These are phyloP conservation scores for Trisateles emortualis DNA, from an alignment of 2,888 invertebrate genomes.

Conservation along the genomic window DNA sequence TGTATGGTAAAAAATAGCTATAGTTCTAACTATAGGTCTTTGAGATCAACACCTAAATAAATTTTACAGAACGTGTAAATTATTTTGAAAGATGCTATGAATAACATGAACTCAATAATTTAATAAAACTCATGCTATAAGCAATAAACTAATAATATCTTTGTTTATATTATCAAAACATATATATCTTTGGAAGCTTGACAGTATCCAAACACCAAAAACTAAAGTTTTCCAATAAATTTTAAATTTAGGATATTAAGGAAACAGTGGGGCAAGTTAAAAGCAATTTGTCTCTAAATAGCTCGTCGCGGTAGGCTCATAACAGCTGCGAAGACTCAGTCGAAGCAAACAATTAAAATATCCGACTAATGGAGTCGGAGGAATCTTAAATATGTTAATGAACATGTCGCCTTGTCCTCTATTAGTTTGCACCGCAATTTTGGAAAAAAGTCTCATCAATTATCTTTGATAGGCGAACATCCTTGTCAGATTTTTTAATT, in stretches of 20 bases:
- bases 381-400: slow-evolving; percentile 83
- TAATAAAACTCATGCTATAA: neutral
- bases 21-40: too few relatives aligned
- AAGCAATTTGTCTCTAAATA: slow-evolving; percentile 85
- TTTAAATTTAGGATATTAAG: slow-evolving; percentile 56
- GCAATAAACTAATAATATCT: neutral
- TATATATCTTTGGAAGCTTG: slow-evolving; percentile 30
- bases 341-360: slow-evolving; percentile 84
- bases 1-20: too few relatives aligned
- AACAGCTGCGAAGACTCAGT: slow-evolving; percentile 82
- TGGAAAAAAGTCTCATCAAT: slow-evolving; percentile 64
- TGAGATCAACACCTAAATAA: neutral
- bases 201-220: slow-evolving; percentile 35
- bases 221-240: slow-evolving; percentile 45
- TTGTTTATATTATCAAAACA: slow-evolving; percentile 27
- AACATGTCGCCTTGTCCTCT: slow-evolving; percentile 79
- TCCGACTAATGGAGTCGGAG: slow-evolving; percentile 83
- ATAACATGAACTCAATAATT: neutral
- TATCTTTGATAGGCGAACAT: slow-evolving; percentile 58
- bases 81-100: neutral
- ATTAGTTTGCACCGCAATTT: slow-evolving; percentile 67
- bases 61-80: neutral
- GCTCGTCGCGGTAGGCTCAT: slow-evolving; percentile 73
- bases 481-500: slow-evolving; percentile 46
- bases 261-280: slow-evolving; percentile 72